A percentile compares a stretch with the other conserved stretches of the same genome.
Evolutionary conservation across 2,888 invertebrate genomes (phyloP).

Genomic region (Scaptomyza tumidula): DNA sequence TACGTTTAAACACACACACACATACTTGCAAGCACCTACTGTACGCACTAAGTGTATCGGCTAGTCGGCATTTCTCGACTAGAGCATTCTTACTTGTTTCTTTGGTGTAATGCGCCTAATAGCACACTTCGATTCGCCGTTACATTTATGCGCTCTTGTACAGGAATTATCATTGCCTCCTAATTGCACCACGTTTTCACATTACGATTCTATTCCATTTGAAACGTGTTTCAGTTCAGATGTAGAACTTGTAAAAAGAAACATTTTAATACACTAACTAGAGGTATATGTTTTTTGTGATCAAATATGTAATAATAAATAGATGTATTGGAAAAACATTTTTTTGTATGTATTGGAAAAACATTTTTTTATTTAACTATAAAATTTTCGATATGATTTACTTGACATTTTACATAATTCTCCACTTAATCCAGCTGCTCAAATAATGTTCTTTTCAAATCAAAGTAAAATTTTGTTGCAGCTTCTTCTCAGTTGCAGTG

Average conservation of each 20-base stretch:
- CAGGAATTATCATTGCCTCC: conserved; percentile 50
- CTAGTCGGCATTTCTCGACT: too few relatives aligned
- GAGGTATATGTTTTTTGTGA: neutral
- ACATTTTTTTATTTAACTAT: too few relatives aligned
- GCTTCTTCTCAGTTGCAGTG: conserved; percentile 5
- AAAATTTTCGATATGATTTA: neutral
- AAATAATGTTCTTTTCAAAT: neutral
- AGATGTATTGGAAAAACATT: too few relatives aligned
- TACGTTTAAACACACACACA: too few relatives aligned
- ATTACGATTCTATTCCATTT: conserved; percentile 30
- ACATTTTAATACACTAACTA: neutral
- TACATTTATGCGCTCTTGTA: conserved; percentile 13
- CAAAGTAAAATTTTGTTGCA: neutral
- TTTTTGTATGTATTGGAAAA: too few relatives aligned
- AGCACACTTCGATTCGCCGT: conserved; percentile 27
- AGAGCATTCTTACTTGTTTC: neutral
- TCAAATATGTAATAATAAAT: neutral
- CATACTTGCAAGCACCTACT: too few relatives aligned
- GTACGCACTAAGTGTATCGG: too few relatives aligned
- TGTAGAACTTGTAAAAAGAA: neutral
- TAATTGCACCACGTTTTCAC: conserved; percentile 56
- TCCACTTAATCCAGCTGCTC: too few relatives aligned
- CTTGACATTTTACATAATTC: too few relatives aligned
- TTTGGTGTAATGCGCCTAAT: conserved; percentile 23
- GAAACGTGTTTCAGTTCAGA: conserved; percentile 34